Base-by-base conservation (phyloP, 2,113 vertebrate genomes). In the Ranitomeya variabilis region DNA sequence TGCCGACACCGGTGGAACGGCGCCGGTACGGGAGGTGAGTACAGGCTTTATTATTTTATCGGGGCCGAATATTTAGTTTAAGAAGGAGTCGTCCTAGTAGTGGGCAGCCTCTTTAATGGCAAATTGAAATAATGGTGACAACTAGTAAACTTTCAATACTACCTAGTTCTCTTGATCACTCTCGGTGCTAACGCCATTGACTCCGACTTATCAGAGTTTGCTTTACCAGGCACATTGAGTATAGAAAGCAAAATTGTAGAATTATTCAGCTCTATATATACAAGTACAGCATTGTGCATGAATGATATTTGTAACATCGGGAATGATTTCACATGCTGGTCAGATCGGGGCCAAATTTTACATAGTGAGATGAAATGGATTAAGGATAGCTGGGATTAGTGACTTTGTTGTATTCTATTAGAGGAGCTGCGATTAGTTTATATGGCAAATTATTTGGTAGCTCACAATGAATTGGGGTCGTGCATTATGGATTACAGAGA, bases 261-360 rank as follows among this genome's bases (percentile, higher is more conserved):
- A 74, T 45, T 18, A 45, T 45, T 74, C 1, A 76, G 18, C 45
- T 76, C 37, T 21, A 9, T 21, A 52, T 52, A 52, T 76, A 76
- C 71, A 45, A 7, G 23, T 37, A 31, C 26, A 37, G 71, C 31
- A 74, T 15, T 51, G 71, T 74, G 71, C 73, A 51, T 21, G 14
- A 11, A 69, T 2, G 2, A 76, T 10, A 76, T 37, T 76, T 52
- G 73, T 8, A 52, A 52, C 45, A 76, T 45, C 0, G 1, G 45
- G 73, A 76, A 76, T 76, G 37, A 76, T 45, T 76, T 52, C 18
- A 21, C 73, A 76, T 76, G 73, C 73, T 76, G 73, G 37, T 51
- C 64, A 66, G 62, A 84, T 51, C 23, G 66, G 64, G 62, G 37
- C 54, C 54, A 21, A 11, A 57, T 64, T 19, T 51, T 6, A 45